phyloP scores from a whole-genome alignment of 2,797 vertebrate genomes.

The Mormyrops boulengeri region DNA sequence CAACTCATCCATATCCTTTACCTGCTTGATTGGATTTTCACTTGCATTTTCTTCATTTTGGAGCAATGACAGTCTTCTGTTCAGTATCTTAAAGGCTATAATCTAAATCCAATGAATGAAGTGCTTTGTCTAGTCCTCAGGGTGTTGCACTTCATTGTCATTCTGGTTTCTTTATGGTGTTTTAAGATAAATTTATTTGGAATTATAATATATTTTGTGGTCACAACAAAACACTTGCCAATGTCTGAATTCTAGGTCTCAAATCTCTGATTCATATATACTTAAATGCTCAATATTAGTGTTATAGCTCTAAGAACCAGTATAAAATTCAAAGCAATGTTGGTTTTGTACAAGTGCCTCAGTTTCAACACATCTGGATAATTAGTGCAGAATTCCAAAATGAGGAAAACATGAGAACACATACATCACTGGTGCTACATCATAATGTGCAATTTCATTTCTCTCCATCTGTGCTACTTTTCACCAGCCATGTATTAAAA shows the following conservation, averaged over 20 bases:
- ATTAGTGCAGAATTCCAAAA: conserved; percentile 9
- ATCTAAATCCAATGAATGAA: conserved; percentile 19
- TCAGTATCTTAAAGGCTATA: not conserved
- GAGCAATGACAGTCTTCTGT: not conserved
- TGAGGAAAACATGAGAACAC: conserved; percentile 4
- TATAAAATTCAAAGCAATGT: not conserved
- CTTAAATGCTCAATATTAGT: not conserved
- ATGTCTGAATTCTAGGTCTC: not conserved
- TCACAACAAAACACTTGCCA: not conserved
- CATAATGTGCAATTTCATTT: conserved; percentile 39
- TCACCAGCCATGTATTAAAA: conserved; percentile 56
- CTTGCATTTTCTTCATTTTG: not conserved
- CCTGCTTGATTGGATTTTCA: conserved; percentile 8
- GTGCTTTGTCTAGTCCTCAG: conserved; percentile 14
- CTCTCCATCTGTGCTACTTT: conserved; percentile 42
- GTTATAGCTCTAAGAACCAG: not conserved
- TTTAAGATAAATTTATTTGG: not conserved
- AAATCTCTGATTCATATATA: not conserved
- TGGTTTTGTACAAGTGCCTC: not conserved
- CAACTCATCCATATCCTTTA: not conserved
- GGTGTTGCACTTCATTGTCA: conserved; percentile 3
- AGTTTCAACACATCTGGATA: not conserved
- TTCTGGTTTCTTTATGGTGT: not conserved
- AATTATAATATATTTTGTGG: conserved; percentile 1
- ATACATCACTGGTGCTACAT: conserved; percentile 39